Conservation (phyloP, 2,888 invertebrate genomes). For the Pediacus dermestoides region DNA sequence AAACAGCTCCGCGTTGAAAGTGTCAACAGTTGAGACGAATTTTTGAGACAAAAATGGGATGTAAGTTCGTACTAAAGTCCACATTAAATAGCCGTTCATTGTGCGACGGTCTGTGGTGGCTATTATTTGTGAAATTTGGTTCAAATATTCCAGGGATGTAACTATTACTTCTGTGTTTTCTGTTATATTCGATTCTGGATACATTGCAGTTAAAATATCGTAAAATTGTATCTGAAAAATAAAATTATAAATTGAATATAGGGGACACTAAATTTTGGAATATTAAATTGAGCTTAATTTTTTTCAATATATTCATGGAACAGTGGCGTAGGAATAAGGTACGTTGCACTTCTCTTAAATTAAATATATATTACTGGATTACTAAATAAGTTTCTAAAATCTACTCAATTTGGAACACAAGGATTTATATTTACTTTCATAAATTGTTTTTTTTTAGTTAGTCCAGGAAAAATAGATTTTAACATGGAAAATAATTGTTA, state of each 20-base stretch:
- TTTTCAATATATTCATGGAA: no score
- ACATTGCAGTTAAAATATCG: slow-evolving; percentile 52
- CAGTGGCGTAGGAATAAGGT: no score
- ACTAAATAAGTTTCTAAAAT: no score
- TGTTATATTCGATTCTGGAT: slow-evolving; percentile 50
- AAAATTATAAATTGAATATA: neutral
- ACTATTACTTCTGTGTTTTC: slow-evolving; percentile 55
- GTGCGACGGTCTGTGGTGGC: slow-evolving; percentile 53
- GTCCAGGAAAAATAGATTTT: no score
- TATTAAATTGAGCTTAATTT: no score
- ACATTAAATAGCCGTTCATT: slow-evolving; percentile 59
- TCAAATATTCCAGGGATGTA: slow-evolving; percentile 53
- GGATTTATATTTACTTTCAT: no score
- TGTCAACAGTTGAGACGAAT: slow-evolving; percentile 37
- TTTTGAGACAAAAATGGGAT: slow-evolving; percentile 54
- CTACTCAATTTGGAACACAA: no score
- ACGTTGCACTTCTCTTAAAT: no score
- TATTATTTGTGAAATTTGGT: slow-evolving; percentile 52
- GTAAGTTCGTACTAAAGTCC: slow-evolving; percentile 55
- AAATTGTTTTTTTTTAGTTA: no score
- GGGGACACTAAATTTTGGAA: no score
- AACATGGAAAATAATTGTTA: no score
- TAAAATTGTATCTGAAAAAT: slow-evolving; percentile 49
- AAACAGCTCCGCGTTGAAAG: slow-evolving; percentile 38
- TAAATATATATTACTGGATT: no score